phyloP scores from a whole-genome alignment of 1,140 invertebrate species.

The Macrocentrus cingulum region DNA sequence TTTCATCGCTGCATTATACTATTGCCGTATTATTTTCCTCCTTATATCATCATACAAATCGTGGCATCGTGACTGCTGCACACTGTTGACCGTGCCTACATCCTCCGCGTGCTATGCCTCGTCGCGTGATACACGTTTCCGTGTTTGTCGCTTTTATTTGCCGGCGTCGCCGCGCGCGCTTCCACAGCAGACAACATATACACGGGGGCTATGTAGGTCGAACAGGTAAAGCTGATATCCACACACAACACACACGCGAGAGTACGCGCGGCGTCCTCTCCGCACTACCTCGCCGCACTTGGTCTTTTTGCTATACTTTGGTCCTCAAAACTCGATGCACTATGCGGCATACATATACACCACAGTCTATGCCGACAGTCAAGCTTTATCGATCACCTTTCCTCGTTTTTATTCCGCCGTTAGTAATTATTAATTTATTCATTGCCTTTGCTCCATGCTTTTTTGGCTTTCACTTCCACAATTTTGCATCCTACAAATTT shows the following conservation, averaged over 20 bases:
- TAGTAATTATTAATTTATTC: neutral
- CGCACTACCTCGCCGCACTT: constrained; percentile 11
- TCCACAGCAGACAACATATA: constrained; percentile 1
- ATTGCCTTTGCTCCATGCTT: neutral
- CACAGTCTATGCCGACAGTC: too few species aligned
- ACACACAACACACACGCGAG: constrained; percentile 37
- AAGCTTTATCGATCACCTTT: neutral
- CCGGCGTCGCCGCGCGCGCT: neutral
- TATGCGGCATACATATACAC: neutral
- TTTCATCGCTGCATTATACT: neutral
- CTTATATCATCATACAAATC: neutral
- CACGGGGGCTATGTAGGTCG: constrained; percentile 17
- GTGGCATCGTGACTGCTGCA: neutral
- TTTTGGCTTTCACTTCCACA: too few species aligned
- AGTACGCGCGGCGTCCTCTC: constrained; percentile 19
- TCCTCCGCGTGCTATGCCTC: too few species aligned
- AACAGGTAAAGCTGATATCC: constrained; percentile 18
- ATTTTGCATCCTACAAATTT: too few species aligned
- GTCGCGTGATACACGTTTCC: too few species aligned
- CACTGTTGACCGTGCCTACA: neutral
- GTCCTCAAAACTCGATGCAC: neutral
- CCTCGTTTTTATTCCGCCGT: neutral
- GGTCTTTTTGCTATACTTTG: constrained; percentile 22
- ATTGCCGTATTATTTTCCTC: neutral
- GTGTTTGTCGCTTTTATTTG: constrained; percentile 1